Percentiles rank a stretch among this genome's conserved stretches.
phyloP scores from a whole-genome alignment of 2,113 vertebrate genomes.

The Scortum barcoo region DNA sequence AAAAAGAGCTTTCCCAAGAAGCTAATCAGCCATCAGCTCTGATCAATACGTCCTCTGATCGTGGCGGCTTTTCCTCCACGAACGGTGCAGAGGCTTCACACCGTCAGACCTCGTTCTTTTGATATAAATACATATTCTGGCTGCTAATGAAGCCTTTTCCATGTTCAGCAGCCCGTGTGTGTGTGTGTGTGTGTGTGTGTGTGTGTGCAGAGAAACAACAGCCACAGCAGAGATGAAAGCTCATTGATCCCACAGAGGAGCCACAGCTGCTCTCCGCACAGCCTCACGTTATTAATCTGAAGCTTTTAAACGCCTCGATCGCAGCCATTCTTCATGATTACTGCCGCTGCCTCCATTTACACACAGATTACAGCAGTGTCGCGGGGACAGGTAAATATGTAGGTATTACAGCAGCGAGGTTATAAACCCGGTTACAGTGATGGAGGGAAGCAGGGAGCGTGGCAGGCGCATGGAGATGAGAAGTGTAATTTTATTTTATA shows the following conservation, averaged over 20 bases:
- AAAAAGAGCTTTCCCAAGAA: background rate
- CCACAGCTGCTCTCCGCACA: constrained; percentile 56
- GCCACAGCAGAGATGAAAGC: constrained; percentile 31
- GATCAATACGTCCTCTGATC: constrained; percentile 25
- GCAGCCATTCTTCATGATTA: constrained; percentile 51
- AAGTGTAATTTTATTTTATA: background rate
- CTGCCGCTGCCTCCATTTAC: constrained; percentile 23
- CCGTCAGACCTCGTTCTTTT: background rate
- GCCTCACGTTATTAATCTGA: constrained; percentile 42
- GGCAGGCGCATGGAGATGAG: background rate
- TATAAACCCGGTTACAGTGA: background rate
- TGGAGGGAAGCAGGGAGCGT: background rate
- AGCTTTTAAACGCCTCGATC: constrained; percentile 41
- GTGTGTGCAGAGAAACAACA: constrained; percentile 10
- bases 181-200: constrained; percentile 18
- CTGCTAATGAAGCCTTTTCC: constrained; percentile 42
- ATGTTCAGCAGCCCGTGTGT: constrained; percentile 18
- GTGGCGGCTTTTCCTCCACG: background rate
- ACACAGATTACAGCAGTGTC: constrained; percentile 29
- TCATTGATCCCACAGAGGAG: constrained; percentile 51
- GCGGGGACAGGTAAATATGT: constrained; percentile 24
- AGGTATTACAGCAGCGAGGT: background rate
- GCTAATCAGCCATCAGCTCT: background rate
- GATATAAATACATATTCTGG: constrained; percentile 11
- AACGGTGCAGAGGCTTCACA: background rate